Base-by-base conservation (phyloP, 2,888 invertebrate species). In the Rhogogaster chlorosoma region DNA sequence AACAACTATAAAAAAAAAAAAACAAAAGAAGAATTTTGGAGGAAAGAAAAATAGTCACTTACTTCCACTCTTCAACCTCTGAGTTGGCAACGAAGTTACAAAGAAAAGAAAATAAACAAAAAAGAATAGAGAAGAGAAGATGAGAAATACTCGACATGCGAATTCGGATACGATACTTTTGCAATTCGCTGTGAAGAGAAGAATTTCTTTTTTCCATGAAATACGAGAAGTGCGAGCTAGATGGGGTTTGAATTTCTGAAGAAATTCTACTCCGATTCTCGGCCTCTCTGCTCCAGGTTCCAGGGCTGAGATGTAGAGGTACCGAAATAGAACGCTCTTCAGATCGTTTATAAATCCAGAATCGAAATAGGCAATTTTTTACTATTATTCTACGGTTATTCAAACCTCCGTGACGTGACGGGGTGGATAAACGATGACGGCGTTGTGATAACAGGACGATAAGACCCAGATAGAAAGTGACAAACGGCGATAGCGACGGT, bases 401-500 rank as follows among this genome's bases (percentile, higher is more conserved):
- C 32, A 12, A 67, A 67, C 38, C 22, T 42, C 10, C 71, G 77
- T 49, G 49, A 77, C 77, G 77, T 53, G 32, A 53, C 53, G 77
- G 42, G 26, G 36, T 38, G 49, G 77, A 77, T 77, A 77, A 77
- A 77, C 49, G 45, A 29, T 53, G 53, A 77, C 77, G 77, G 77
- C 32, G 77, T 7, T 22, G 77, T 53, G 77, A 77, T 77, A 77
- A 77, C 77, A 15, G 0, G n/a, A 18, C 53, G 77, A 77, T 77
- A 53, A 77, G 53, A 2, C 15, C 53, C 29, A 4, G 77, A 77
- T 77, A 77, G 38, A 75, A 29, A 77, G 49, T 49, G 77, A 77
- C 77, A 49, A 77, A 77, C 36, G 84, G 84, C 32, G 83, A 83
- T 82, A 83, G 83, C 78, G 84, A 82, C 83, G 85, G 70, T 67